A percentile compares a stretch with the other conserved stretches of the same genome.
These are phyloP conservation scores for Triplophysa tibetana DNA, from an alignment of 2,113 vertebrate genomes.

Conservation along the genomic window DNA sequence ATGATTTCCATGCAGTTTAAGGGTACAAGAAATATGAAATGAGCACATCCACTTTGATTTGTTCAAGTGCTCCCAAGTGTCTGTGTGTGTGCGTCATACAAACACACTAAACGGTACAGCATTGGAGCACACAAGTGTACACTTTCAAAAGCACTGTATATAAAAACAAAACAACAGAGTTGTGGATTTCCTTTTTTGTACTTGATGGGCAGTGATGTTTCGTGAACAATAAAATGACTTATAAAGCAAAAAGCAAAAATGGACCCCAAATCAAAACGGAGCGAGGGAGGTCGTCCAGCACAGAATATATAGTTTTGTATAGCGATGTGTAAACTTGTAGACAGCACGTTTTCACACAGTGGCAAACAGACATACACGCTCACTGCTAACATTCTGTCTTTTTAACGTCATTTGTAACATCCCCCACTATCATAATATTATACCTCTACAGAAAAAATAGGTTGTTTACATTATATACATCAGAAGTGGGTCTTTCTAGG, in stretches of 20 bases:
- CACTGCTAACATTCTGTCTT: slow-evolving; percentile 75
- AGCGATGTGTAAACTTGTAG: slow-evolving; percentile 80
- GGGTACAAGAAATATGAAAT: slow-evolving; percentile 82
- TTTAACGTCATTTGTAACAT: slow-evolving; percentile 64
- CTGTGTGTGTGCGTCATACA: slow-evolving; percentile 43
- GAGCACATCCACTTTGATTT: slow-evolving; percentile 84
- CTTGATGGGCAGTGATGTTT: slow-evolving; percentile 66
- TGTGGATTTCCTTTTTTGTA: slow-evolving; percentile 68
- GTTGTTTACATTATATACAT: slow-evolving; percentile 89
- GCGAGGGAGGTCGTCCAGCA: slow-evolving; percentile 53
- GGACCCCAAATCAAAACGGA: slow-evolving; percentile 60
- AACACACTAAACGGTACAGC: slow-evolving; percentile 82
- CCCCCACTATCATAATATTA: slow-evolving; percentile 80
- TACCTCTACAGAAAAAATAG: slow-evolving; percentile 85
- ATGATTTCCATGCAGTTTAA: slow-evolving; percentile 85
- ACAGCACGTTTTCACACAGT: slow-evolving; percentile 80
- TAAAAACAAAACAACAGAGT: slow-evolving; percentile 77
- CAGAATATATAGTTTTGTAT: slow-evolving; percentile 65
- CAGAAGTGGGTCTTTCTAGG: slow-evolving; percentile 61
- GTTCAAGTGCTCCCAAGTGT: slow-evolving; percentile 57
- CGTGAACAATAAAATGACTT: slow-evolving; percentile 66
- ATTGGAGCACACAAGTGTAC: slow-evolving; percentile 80
- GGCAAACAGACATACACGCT: slow-evolving; percentile 79
- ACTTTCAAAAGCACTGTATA: slow-evolving; percentile 77
- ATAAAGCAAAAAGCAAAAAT: background rate